Percentiles rank a stretch among this genome's conserved stretches.
phyloP scores from a whole-genome alignment of 2,113 vertebrate species.

The Castor canadensis region DNA sequence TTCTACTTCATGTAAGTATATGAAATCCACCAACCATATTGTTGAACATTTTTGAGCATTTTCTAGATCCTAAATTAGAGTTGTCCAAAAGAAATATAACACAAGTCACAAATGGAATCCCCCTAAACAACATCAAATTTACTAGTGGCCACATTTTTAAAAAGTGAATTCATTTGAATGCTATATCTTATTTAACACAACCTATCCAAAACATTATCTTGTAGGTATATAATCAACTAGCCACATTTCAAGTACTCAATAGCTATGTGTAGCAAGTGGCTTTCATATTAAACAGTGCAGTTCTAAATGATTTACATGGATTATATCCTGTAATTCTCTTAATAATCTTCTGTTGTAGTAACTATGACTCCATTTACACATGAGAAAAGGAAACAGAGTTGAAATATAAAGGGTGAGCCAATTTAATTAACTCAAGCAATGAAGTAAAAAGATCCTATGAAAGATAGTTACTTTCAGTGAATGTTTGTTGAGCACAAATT shows the following conservation, averaged over 20 bases:
- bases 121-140: neutral
- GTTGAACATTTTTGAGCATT: neutral
- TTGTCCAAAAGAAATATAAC: neutral
- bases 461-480: neutral
- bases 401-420: neutral
- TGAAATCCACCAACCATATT: too few relatives aligned
- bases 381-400: neutral
- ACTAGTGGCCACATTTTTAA: neutral
- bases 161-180: conserved; percentile 28
- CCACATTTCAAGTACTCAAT: neutral
- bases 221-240: neutral
- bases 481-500: neutral
- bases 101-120: neutral
- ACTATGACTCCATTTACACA: neutral
- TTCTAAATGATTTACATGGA: neutral
- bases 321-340: neutral
- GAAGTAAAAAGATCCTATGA: neutral
- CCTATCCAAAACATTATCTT: neutral
- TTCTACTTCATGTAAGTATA: too few relatives aligned
- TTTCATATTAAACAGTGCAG: neutral
- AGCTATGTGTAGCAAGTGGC: neutral
- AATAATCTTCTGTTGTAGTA: neutral
- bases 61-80: neutral
- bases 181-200: neutral
- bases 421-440: conserved; percentile 5